Conservation (phyloP, 1,140 invertebrate genomes). For the Zaprionus vittiger region DNA sequence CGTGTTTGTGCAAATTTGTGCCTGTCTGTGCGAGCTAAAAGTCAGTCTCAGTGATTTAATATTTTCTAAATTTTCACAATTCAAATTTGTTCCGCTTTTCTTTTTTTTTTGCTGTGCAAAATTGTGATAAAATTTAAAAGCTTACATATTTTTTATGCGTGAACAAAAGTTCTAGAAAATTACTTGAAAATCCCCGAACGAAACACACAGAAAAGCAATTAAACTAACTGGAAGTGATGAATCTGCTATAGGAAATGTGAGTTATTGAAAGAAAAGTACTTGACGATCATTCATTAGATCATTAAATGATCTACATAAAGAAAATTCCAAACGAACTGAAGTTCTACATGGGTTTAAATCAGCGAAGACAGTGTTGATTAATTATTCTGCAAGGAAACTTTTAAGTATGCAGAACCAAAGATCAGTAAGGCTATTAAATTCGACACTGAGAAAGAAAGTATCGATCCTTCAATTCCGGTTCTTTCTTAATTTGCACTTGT, state of each 20-base stretch:
- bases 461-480: too few species aligned
- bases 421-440: too few species aligned
- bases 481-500: too few species aligned
- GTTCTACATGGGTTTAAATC: too few species aligned
- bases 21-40: background rate
- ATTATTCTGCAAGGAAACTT: too few species aligned
- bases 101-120: conserved; percentile 53
- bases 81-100: background rate
- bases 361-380: too few species aligned
- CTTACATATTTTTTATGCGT: conserved; percentile 28
- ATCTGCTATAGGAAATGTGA: conserved; percentile 21
- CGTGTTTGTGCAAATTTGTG: conserved; percentile 30
- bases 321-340: too few species aligned
- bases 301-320: too few species aligned
- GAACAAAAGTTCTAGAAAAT: conserved; percentile 10
- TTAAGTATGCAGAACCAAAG: too few species aligned
- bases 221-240: background rate
- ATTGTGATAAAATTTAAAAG: conserved; percentile 47
- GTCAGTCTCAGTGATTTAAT: background rate
- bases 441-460: too few species aligned
- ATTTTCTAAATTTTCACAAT: conserved; percentile 7
- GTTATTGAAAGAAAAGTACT: background rate
- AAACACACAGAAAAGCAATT: background rate
- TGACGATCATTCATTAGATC: background rate
- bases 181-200: background rate